phyloP scores from a whole-genome alignment of 2,888 invertebrate genomes.

The Ormyrus nitidulus region DNA sequence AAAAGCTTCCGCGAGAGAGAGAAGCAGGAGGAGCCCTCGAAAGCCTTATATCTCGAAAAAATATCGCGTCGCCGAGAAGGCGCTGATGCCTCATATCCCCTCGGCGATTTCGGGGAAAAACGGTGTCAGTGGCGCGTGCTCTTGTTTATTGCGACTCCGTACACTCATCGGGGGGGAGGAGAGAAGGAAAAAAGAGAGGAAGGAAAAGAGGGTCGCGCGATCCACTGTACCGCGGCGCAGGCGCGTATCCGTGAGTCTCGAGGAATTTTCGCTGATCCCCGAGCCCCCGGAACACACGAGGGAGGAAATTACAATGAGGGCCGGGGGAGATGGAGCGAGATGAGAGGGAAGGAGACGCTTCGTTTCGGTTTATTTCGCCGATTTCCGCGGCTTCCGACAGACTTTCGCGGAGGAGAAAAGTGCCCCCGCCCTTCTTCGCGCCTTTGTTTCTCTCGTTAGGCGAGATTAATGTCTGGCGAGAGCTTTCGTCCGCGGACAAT shows the following conservation, averaged over 20 bases:
- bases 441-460: too few species aligned
- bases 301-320: slow-evolving; percentile 22
- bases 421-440: too few species aligned
- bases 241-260: too few species aligned
- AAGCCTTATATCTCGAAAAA: neutral
- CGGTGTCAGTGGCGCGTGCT: slow-evolving; percentile 12
- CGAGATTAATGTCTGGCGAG: too few species aligned
- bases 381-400: slow-evolving; percentile 4
- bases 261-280: neutral
- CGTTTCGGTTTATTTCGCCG: slow-evolving; percentile 35
- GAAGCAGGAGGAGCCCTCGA: too few species aligned
- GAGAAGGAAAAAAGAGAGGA: too few species aligned
- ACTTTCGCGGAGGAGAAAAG: neutral
- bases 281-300: too few species aligned
- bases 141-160: slow-evolving; percentile 28
- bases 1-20: slow-evolving; percentile 26
- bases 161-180: neutral
- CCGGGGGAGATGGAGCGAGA: neutral
- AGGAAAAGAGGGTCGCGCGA: neutral
- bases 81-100: neutral
- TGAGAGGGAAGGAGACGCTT: neutral
- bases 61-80: neutral
- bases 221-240: neutral
- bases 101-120: neutral
- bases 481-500: too few species aligned